Evolutionary conservation across 2,797 vertebrate genomes (phyloP).

Genomic region (Urosaurus nigricauda): DNA sequence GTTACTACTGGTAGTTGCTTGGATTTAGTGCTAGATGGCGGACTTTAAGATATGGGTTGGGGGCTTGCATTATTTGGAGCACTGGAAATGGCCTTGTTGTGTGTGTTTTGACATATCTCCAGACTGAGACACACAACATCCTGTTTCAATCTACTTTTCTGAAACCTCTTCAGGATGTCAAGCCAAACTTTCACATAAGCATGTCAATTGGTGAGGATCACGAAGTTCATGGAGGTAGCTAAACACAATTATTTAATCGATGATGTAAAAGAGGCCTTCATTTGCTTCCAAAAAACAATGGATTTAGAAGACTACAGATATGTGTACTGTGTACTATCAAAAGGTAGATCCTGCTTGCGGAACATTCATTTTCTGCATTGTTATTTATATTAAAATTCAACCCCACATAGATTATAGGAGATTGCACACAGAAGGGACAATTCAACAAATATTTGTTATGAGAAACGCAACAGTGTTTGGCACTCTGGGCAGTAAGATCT

Average conservation of each 20-base stretch:
- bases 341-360: not conserved
- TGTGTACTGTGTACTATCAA: not conserved
- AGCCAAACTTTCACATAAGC: not conserved
- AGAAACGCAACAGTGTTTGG: not conserved
- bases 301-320: not conserved
- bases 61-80: not conserved
- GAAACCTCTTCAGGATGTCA: not conserved
- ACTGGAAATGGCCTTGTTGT: not conserved
- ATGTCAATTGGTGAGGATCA: not conserved
- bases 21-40: not conserved
- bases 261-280: not conserved
- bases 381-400: slow-evolving; percentile 3
- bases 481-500: too few species aligned
- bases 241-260: not conserved
- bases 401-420: not conserved
- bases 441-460: not conserved
- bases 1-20: not conserved
- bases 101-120: not conserved
- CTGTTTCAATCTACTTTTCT: not conserved
- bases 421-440: not conserved
- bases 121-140: not conserved
- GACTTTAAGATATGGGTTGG: not conserved
- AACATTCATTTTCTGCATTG: not conserved
- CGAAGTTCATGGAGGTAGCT: not conserved
- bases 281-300: slow-evolving; percentile 1